Evolutionary conservation across 2,113 vertebrate species (phyloP), one percentile per base, ranked within the genome.

Genomic region (human): DNA sequence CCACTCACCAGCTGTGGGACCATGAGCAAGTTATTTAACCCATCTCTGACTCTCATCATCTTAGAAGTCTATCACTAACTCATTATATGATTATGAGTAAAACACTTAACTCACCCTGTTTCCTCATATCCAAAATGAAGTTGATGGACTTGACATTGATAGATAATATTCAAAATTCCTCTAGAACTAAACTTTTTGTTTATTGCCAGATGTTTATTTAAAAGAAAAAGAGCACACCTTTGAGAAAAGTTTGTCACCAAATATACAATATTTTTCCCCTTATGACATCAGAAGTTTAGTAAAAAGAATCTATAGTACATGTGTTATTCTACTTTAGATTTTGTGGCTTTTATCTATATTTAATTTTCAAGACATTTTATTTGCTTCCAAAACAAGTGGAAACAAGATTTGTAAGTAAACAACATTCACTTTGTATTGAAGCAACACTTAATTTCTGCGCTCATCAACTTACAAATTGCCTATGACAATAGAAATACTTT

Each of bases 381-480:
- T 52, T 85, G n/a, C 30, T 55, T 68, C 83, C 18, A 82, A 68
- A 95, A 80, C 43, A 97, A 81, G 66, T 89, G 16, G 93, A 94
- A 92, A 93, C 52, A 83, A 55, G 20, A 85, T 76, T 90, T 76
- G 35, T 40, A 70, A 52, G 57, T 80, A 59, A 90, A 81, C 23
- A 93, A 92, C 80, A 93, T 88, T 92, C 3, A 85, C 35, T 90
- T 73, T 55, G 4, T 72, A 88, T 88, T 90, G 73, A 72, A 22
- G n/a, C 6, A 72, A 35, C 59, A 59, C 25, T 89, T 94, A 96
- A 72, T 93, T 85, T 90, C 61, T 96, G 35, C 81, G 10, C 87
- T 82, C 38, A 45, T 94, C 78, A 72, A 40, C 76, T 94, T 59
- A 84, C 18, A 64, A 43, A n/a, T 93, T 92, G 40, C n/a, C 22